These are phyloP conservation scores for Actinia tenebrosa DNA, from an alignment of 64 coral and sea anemone species.

Conservation along the genomic window DNA sequence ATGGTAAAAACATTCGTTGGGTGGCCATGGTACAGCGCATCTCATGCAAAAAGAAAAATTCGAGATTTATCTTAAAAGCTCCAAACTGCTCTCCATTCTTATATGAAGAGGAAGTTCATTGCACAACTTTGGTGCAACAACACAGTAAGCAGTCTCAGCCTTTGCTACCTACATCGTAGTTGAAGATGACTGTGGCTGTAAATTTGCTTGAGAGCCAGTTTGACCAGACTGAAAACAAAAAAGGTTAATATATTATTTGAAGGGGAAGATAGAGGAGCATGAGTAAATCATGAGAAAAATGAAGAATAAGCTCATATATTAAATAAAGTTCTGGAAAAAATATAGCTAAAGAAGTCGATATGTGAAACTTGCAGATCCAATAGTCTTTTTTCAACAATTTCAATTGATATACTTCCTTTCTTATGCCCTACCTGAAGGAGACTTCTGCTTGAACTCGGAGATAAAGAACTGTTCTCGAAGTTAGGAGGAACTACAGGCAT, in stretches of 20 bases:
- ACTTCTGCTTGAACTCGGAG: not conserved
- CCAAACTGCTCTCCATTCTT: too few species aligned
- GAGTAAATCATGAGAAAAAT: not conserved
- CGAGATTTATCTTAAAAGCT: too few species aligned
- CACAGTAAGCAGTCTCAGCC: too few species aligned
- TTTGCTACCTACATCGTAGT: not conserved
- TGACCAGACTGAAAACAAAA: not conserved
- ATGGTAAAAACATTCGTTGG: too few species aligned
- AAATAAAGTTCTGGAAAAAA: too few species aligned
- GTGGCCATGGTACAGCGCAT: too few species aligned
- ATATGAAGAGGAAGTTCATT: too few species aligned
- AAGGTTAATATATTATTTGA: not conserved
- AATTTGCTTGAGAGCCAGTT: not conserved
- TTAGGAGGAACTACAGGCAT: not conserved
- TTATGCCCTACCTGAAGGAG: not conserved
- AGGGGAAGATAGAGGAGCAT: not conserved
- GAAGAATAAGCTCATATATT: not conserved
- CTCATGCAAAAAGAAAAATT: too few species aligned
- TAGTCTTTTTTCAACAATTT: not conserved
- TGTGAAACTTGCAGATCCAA: not conserved
- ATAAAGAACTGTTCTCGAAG: not conserved
- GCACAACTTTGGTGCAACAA: too few species aligned
- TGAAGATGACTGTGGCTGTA: not conserved
- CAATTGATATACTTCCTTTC: not conserved
- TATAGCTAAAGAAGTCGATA: too few species aligned